Base-by-base conservation (phyloP, 2,113 vertebrate species). In the Pangasianodon hypophthalmus region DNA sequence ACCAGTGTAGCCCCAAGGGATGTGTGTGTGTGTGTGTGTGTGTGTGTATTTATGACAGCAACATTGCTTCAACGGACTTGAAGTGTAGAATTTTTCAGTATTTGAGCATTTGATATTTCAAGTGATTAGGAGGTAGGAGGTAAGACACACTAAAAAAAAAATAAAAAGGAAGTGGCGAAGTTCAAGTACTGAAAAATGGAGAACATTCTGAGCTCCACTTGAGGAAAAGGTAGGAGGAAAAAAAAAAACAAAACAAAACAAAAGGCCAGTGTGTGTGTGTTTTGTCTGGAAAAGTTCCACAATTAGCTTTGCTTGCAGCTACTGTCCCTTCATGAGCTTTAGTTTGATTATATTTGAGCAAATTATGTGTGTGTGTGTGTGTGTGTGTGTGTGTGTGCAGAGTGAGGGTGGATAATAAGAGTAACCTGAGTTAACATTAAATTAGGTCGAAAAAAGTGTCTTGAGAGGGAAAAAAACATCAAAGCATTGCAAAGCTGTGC, bases 391-490 rank as follows among this genome's bases (percentile, higher is more conserved):
- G n/a, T 83, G 16, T 54, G 48, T 18, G 48, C 4, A 86, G 90
- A 88, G 82, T 81, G 71, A 21, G 64, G 67, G 26, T 88, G 77
- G 86, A 90, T 86, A 88, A 48, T 88, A 87, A 21, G 67, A 46
- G 77, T 81, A 86, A 84, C 82, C 84, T 41, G 79, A 79, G 29
- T 75, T 82, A 58, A 87, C 54, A 71, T 29, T 48, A 79, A 50
- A 48, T 83, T 58, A 58, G 52, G 18, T 41, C 21, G 10, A 82
- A 32, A 82, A 82, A n/a, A 8, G n/a, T 7, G 14, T 84, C 32
- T 60, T 46, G 73, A 24, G 18, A 9, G n/a, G 16, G 44, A 11
- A 8, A 4, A 4, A 37, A n/a, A 52, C 29, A 86, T 88, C 71
- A 85, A 85, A 71, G 81, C 29, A n/a, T 58, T 73, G 67, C 26